Evolutionary conservation across 2,113 vertebrate species (phyloP), one percentile per base, ranked within the genome.

Genomic region (Haemorhous mexicanus): DNA sequence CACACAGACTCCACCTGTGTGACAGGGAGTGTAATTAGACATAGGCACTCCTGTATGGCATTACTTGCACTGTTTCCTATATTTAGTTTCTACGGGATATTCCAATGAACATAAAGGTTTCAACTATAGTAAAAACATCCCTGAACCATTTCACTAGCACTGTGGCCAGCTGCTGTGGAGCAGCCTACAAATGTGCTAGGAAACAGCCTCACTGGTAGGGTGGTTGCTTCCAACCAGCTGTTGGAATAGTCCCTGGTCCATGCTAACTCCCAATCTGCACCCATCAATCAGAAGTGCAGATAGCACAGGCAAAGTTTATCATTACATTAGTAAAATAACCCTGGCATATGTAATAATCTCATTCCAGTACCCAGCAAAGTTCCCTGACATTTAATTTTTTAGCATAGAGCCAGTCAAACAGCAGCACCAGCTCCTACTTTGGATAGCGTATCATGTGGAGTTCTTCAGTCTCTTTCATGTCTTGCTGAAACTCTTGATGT

Each of bases 351-450:
- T 84, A 90, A 59, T 58, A 92, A 70, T 68, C 6, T 4, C 58
- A 68, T 89, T 94, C 91, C 64, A 82, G 80, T 90, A 93, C 56
- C 91, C 89, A 94, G 72, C 91, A 90, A 84, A 26, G 0, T 87
- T 96, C 86, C 77, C 89, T 89, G 83, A 81, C 50, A 11, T 90
- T 93, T 67, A 43, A 55, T 77, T 78, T 90, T 78, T 78, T 94
- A 67, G 21, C 47, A 66, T 7, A 88, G 37, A 88, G 63, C 30
- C 82, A 87, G 58, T 68, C 79, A 78, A 86, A 78, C 24, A 89
- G 52, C 91, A 96, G 89, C 83, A 74, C 13, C 16, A 2, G 33
- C 46, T 73, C 23, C 58, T 86, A 33, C 68, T 67, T 74, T 59
- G 46, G 49, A 84, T 30, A 88, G 39, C 32, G 44, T 17, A n/a